phyloP scores from a whole-genome alignment of 2,888 invertebrate genomes.

The Myopa testacea region DNA sequence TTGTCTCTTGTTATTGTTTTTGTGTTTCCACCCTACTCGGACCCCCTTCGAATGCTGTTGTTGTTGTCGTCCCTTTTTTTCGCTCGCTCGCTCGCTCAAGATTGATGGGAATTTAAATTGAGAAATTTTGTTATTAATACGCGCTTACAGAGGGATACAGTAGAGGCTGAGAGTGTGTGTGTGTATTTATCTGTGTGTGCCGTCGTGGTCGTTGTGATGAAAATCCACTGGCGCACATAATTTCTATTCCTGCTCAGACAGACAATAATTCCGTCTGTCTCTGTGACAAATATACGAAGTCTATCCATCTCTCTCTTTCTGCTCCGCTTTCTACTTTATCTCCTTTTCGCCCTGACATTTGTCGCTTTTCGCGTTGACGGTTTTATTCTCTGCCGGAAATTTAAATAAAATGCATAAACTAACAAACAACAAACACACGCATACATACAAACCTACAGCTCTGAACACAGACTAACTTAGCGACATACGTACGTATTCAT shows the following conservation, averaged over 20 bases:
- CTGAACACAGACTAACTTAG: neutral
- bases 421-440: neutral
- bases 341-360: constrained; percentile 25
- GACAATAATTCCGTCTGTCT: neutral
- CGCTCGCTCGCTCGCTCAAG: constrained; percentile 51
- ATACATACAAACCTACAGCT: neutral
- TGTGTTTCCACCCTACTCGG: constrained; percentile 16
- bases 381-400: constrained; percentile 34
- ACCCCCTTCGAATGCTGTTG: neutral
- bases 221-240: constrained; percentile 60
- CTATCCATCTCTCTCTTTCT: neutral
- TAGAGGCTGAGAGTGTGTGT: constrained; percentile 15
- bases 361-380: constrained; percentile 32
- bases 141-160: neutral
- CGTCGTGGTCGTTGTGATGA: constrained; percentile 48
- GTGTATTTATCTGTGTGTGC: constrained; percentile 1
- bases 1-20: constrained; percentile 21
- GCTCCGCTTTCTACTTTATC: neutral
- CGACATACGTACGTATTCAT: neutral
- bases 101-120: constrained; percentile 64
- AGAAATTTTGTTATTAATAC: constrained; percentile 62
- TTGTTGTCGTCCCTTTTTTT: constrained; percentile 18
- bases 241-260: constrained; percentile 47
- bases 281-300: neutral
- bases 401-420: constrained; percentile 35